Evolutionary conservation across 2,888 invertebrate genomes (phyloP).

Genomic region (Drosophila phalerata): DNA sequence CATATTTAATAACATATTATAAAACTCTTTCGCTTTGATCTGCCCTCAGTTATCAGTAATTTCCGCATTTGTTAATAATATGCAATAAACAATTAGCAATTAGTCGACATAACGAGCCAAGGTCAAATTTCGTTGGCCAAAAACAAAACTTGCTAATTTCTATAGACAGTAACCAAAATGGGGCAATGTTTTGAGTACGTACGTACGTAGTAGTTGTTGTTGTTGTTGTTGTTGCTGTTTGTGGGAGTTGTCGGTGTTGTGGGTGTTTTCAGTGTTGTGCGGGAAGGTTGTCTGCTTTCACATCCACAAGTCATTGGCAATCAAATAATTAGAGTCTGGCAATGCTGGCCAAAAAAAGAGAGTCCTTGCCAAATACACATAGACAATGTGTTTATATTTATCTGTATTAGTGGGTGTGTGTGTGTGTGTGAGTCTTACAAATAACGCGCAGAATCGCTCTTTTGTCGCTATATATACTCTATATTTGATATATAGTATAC

Average conservation of each 20-base stretch:
- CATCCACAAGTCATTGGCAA: slow-evolving; percentile 70
- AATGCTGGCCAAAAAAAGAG: slow-evolving; percentile 55
- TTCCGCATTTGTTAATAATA: slow-evolving; percentile 5
- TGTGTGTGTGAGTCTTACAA: slow-evolving; percentile 37
- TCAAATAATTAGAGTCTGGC: slow-evolving; percentile 73
- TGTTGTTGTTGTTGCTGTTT: slow-evolving; percentile 20
- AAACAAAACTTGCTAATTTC: slow-evolving; percentile 51
- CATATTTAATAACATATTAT: background rate
- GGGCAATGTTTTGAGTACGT: slow-evolving; percentile 31
- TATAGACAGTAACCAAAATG: slow-evolving; percentile 37
- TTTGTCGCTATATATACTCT: slow-evolving; percentile 48
- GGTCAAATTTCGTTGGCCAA: slow-evolving; percentile 40
- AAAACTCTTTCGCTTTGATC: background rate
- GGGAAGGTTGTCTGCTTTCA: slow-evolving; percentile 18
- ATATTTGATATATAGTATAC: slow-evolving; percentile 53
- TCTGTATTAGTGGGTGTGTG: background rate
- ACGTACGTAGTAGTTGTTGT: too few species aligned
- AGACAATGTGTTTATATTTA: slow-evolving; percentile 15
- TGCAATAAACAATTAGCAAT: slow-evolving; percentile 52
- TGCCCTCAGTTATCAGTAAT: background rate
- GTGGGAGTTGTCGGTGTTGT: slow-evolving; percentile 12
- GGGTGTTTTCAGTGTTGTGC: background rate
- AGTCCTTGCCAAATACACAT: slow-evolving; percentile 32
- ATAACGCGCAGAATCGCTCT: slow-evolving; percentile 72
- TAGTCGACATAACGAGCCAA: slow-evolving; percentile 50